Evolutionary conservation across 2,888 invertebrate genomes (phyloP).

Genomic region (Tanytarsus gracilentus): DNA sequence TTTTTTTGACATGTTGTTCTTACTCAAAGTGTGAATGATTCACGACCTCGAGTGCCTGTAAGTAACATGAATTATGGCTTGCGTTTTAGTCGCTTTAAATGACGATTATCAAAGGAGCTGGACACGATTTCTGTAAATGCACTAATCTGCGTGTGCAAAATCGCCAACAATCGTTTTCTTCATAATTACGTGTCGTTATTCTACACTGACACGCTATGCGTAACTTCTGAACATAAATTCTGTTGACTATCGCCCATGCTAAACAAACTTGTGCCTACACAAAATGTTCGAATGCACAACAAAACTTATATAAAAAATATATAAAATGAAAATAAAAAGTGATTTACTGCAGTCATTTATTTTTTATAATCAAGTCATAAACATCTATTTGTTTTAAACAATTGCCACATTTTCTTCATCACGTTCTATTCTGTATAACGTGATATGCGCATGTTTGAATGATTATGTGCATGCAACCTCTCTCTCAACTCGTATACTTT

Average conservation of each 20-base stretch:
- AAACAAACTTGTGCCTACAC: constrained; percentile 22
- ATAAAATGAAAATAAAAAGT: constrained; percentile 3
- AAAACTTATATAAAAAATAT: constrained; percentile 8
- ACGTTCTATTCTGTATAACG: background rate
- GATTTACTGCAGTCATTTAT: constrained; percentile 28
- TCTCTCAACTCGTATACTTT: no score
- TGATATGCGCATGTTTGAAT: no score
- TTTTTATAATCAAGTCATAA: constrained; percentile 20
- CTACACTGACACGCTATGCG: constrained; percentile 1
- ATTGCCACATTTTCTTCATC: no score
- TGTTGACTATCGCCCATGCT: background rate
- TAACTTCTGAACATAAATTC: background rate
- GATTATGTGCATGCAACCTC: no score
- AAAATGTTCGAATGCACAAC: constrained; percentile 1
- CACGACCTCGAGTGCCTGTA: background rate
- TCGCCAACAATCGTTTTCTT: constrained; percentile 6
- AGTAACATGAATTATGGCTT: constrained; percentile 8
- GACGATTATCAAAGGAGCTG: constrained; percentile 17
- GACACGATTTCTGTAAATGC: constrained; percentile 18
- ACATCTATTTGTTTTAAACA: constrained; percentile 25
- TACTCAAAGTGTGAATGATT: no score
- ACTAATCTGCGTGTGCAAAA: background rate
- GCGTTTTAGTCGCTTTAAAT: constrained; percentile 26
- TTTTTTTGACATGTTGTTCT: no score
- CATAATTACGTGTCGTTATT: constrained; percentile 22